A percentile compares a stretch with the other conserved stretches of the same genome.
Conservation (phyloP, 2,888 invertebrate species). For the Drosophila villosipedis region DNA sequence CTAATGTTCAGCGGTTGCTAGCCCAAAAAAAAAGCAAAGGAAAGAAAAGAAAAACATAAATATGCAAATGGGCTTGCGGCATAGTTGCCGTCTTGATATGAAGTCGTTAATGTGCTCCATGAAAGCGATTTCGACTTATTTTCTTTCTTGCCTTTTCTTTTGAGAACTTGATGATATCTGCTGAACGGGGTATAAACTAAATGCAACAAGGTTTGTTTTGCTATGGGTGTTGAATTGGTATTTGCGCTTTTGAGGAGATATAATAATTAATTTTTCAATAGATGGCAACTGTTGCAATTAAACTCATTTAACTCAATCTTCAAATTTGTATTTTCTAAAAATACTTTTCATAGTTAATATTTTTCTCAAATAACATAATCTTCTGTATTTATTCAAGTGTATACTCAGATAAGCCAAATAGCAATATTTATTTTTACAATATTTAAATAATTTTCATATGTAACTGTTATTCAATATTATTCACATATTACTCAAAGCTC, state of each 20-base stretch:
- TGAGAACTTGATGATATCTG: constrained; percentile 6
- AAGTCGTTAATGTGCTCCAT: constrained; percentile 72
- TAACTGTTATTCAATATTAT: not conserved
- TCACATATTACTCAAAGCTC: not conserved
- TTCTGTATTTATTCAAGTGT: not conserved
- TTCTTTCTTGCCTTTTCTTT: constrained; percentile 22
- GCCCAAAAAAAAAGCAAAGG: constrained; percentile 43
- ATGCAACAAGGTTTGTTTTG: not conserved
- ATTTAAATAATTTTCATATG: not conserved
- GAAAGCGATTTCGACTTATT: constrained; percentile 47
- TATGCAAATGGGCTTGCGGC: constrained; percentile 73
- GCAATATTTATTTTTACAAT: not conserved
- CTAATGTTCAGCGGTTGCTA: constrained; percentile 61
- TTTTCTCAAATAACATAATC: not conserved
- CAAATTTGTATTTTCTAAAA: not conserved
- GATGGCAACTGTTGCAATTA: not conserved
- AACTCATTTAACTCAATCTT: not conserved
- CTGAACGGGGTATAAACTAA: constrained; percentile 11
- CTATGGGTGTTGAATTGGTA: not conserved
- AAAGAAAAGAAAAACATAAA: constrained; percentile 60
- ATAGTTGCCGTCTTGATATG: constrained; percentile 73
- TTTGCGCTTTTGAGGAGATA: not conserved
- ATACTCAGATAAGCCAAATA: not conserved
- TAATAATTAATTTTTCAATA: fast-evolving
- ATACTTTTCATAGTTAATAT: not conserved